Base-by-base conservation (phyloP, 2,113 vertebrate species). In the Tragelaphus strepsiceros region DNA sequence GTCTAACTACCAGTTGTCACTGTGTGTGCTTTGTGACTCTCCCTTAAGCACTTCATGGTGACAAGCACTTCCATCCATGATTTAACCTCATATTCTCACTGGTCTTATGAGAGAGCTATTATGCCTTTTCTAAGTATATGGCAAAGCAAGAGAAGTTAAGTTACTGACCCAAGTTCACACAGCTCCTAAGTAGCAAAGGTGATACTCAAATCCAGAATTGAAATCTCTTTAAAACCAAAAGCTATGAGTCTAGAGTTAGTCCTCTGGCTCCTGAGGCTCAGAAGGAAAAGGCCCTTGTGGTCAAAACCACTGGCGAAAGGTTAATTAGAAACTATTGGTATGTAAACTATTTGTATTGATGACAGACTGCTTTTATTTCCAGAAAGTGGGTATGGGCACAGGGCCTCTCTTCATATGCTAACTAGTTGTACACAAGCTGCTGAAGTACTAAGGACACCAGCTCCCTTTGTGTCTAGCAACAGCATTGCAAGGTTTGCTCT, bases 321-420 rank as follows among this genome's bases (percentile, higher is more conserved):
- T 91, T 81, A 54, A 85, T 90, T 67, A 54, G 93, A 91, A 80
- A 13, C 64, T 46, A 28, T 80, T 74, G 46, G 62, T 61, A 43
- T 90, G 54, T 82, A 53, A 92, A 59, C 89, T 80, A 71, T 97
- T 87, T 90, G 43, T 51, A 6, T 86, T 58, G 83, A 43, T 74
- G 61, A 77, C 67, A 51, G 82, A 32, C 61, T 46, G 88, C 88
- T 90, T 97, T 95, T 53, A 64, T 92, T 80, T 96, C 35, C 39
- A 71, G 81, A 90, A 96, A 95, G 78, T 91, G 80, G 88, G 97
- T 98, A 95, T 95, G 88, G 96, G 90, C 86, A 2, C 0, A 0
- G 46, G 84, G 82, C 16, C 83, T 86, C 83, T 96, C 64, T 98
- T 97, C 96, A 93, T 95, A 2, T 89, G 74, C 95, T 98, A 39